Evolutionary conservation across 2,888 invertebrate species (phyloP).

Genomic region (Ectropis crepuscularia): DNA sequence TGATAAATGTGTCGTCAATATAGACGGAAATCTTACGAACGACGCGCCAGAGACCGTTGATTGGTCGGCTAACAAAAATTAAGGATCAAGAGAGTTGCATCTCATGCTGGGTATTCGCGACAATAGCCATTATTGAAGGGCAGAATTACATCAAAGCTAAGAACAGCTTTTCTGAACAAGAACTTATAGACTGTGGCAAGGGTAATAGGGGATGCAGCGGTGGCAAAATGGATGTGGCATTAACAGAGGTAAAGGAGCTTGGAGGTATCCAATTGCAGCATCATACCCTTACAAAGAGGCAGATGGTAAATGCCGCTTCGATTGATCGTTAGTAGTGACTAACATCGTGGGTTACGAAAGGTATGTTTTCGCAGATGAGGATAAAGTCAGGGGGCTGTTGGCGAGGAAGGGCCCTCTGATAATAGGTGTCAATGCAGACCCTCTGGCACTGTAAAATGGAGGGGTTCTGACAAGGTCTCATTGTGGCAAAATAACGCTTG

Average conservation of each 20-base stretch:
- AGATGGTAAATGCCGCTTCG: no score
- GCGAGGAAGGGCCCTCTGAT: slow-evolving; percentile 13
- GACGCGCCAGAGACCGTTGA: no score
- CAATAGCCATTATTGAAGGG: no score
- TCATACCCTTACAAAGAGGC: slow-evolving; percentile 19
- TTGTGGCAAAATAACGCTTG: neutral
- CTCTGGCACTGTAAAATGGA: neutral
- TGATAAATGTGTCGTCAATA: no score
- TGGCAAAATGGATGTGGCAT: neutral
- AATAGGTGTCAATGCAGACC: neutral
- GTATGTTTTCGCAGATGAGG: slow-evolving; percentile 6
- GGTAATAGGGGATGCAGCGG: neutral
- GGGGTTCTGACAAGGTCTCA: neutral
- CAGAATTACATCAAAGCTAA: no score
- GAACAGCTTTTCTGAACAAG: no score
- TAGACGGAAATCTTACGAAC: no score
- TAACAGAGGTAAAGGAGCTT: slow-evolving; percentile 7
- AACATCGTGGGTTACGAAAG: slow-evolving; percentile 10
- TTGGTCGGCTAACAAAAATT: no score
- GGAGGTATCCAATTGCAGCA: slow-evolving; percentile 13
- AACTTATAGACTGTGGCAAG: no score
- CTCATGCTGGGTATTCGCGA: no score
- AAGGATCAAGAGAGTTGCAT: no score
- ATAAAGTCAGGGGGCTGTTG: slow-evolving; percentile 14
- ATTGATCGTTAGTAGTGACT: slow-evolving; percentile 1